Conservation (phyloP, 2,113 vertebrate genomes). For the Pantherophis guttatus region DNA sequence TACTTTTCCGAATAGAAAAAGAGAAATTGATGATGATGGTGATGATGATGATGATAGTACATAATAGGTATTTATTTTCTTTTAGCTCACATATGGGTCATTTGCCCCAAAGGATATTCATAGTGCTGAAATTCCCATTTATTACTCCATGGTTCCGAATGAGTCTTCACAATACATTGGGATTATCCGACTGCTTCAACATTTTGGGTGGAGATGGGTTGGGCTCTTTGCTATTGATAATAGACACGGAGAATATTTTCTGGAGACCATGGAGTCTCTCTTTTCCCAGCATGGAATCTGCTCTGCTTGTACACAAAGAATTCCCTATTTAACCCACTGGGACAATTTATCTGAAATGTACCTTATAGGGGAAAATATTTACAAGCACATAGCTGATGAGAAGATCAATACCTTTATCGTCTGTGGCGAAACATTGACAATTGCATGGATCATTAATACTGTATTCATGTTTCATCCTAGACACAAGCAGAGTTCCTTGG, state of each 20-base stretch:
- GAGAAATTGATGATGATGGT: too few species aligned
- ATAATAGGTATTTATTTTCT: not conserved
- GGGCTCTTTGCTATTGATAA: not conserved
- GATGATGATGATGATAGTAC: too few species aligned
- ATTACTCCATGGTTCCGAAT: not conserved
- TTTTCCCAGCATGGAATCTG: too few species aligned
- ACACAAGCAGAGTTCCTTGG: not conserved
- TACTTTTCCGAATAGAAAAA: not conserved
- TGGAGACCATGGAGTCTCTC: too few species aligned
- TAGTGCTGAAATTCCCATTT: not conserved
- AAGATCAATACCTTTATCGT: not conserved
- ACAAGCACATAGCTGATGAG: not conserved
- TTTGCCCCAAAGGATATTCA: not conserved
- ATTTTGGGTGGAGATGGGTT: not conserved
- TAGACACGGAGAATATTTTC: not conserved
- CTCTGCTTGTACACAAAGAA: not conserved
- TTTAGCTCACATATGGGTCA: not conserved
- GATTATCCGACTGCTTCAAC: not conserved
- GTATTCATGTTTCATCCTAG: not conserved
- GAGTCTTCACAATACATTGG: not conserved
- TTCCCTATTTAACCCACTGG: not conserved
- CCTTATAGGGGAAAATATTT: not conserved
- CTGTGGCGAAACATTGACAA: not conserved
- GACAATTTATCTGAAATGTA: not conserved
- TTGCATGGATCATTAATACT: not conserved